phyloP scores from a whole-genome alignment of 2,797 vertebrate species.

The Alca torda region DNA sequence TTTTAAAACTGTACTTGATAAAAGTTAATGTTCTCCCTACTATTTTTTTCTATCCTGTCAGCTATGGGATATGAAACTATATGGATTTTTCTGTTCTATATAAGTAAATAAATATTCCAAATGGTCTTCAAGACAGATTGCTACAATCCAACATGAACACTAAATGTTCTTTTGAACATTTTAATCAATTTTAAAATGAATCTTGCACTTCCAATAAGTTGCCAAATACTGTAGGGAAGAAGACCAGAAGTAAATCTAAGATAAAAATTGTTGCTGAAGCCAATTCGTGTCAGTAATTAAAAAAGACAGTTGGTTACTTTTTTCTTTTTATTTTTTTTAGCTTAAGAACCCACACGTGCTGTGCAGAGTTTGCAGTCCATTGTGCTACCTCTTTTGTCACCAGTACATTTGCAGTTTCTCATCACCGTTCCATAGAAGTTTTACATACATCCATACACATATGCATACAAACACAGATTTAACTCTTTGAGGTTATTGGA shows the following conservation, averaged over 20 bases:
- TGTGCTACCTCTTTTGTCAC: conserved; percentile 11
- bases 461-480: background rate
- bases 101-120: conserved; percentile 52
- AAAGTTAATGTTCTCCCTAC: background rate
- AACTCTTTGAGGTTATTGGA: background rate
- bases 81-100: conserved; percentile 21
- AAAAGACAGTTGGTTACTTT: conserved; percentile 47
- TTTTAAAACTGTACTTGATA: background rate
- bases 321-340: conserved; percentile 49
- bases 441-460: background rate
- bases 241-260: conserved; percentile 30
- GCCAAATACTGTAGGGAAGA: conserved; percentile 16
- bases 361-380: conserved; percentile 40
- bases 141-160: conserved; percentile 45
- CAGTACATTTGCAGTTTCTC: conserved; percentile 27
- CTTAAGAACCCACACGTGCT: conserved; percentile 51
- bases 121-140: conserved; percentile 37
- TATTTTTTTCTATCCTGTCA: conserved; percentile 17
- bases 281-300: conserved; percentile 49
- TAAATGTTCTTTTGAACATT: conserved; percentile 54
- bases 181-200: conserved; percentile 66
- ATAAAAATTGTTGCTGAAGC: conserved; percentile 61
- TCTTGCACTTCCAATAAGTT: conserved; percentile 49
- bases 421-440: background rate
- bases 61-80: background rate